Conservation (phyloP, 2,113 vertebrate genomes). For the Takifugu flavidus region DNA sequence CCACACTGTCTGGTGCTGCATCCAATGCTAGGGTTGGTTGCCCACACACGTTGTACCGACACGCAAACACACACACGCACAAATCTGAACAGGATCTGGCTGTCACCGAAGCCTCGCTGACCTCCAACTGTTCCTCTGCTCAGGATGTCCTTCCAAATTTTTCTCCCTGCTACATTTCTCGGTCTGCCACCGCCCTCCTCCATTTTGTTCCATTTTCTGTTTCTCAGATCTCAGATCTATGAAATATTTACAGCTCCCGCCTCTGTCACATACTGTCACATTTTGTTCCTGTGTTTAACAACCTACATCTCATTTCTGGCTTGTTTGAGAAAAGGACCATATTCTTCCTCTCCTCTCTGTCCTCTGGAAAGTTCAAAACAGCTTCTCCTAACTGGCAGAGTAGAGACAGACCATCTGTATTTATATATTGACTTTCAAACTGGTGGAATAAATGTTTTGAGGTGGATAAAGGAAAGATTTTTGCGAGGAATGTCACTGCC, state of each 20-base stretch:
- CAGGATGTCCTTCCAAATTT: no score
- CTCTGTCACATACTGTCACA: no score
- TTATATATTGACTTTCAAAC: slow-evolving; percentile 22
- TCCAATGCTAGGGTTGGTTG: slow-evolving; percentile 83
- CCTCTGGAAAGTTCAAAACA: slow-evolving; percentile 21
- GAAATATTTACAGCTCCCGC: no score
- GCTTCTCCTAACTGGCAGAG: slow-evolving; percentile 15
- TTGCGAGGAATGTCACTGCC: slow-evolving; percentile 30
- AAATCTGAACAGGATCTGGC: slow-evolving; percentile 6
- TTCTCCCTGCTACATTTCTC: no score
- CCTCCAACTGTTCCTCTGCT: neutral
- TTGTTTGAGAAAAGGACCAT: slow-evolving; percentile 31
- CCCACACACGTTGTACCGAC: slow-evolving; percentile 5
- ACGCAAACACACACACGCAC: neutral
- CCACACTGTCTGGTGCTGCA: slow-evolving; percentile 93
- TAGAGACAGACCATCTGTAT: slow-evolving; percentile 28
- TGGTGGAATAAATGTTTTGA: slow-evolving; percentile 22
- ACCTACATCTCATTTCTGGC: slow-evolving; percentile 12
- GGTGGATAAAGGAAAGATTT: slow-evolving; percentile 37
- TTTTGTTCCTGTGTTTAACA: no score
- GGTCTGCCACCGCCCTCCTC: no score
- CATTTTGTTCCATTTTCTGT: no score
- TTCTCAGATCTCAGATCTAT: no score
- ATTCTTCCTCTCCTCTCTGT: slow-evolving; percentile 4
- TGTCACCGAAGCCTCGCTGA: slow-evolving; percentile 35